phyloP scores from a whole-genome alignment of 2,888 invertebrate genomes.

The Dasysyrphus albostriatus region DNA sequence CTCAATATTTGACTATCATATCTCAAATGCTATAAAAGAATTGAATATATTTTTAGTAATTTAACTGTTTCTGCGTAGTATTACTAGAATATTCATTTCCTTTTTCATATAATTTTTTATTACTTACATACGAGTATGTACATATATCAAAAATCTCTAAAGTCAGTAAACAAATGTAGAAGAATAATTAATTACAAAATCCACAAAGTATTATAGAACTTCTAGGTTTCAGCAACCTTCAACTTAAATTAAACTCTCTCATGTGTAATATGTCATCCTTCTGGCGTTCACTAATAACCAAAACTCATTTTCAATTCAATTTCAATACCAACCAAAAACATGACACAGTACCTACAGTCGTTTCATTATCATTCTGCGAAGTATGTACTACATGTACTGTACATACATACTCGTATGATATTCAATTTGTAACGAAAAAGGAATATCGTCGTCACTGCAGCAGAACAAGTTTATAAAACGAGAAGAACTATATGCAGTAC shows the following conservation, averaged over 20 bases:
- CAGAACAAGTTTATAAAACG: neutral
- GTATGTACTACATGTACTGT: neutral
- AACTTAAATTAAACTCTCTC: constrained; percentile 6
- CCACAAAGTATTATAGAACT: no score
- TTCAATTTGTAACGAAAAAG: constrained; percentile 39
- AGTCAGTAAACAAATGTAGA: no score
- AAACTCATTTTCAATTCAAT: constrained; percentile 45
- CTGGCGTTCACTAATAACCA: constrained; percentile 12
- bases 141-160: no score
- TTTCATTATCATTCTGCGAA: constrained; percentile 14
- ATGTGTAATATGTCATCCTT: constrained; percentile 25
- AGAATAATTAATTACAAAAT: no score
- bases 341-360: neutral
- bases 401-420: no score
- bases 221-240: neutral
- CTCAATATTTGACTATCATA: no score
- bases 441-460: constrained; percentile 12
- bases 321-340: constrained; percentile 26
- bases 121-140: no score
- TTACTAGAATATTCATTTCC: no score
- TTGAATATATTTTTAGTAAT: no score
- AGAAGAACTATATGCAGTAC: neutral
- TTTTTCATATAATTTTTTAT: no score
- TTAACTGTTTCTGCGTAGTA: no score
- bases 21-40: no score